phyloP scores from a whole-genome alignment of 1,140 invertebrate genomes.

The Ostrea edulis region DNA sequence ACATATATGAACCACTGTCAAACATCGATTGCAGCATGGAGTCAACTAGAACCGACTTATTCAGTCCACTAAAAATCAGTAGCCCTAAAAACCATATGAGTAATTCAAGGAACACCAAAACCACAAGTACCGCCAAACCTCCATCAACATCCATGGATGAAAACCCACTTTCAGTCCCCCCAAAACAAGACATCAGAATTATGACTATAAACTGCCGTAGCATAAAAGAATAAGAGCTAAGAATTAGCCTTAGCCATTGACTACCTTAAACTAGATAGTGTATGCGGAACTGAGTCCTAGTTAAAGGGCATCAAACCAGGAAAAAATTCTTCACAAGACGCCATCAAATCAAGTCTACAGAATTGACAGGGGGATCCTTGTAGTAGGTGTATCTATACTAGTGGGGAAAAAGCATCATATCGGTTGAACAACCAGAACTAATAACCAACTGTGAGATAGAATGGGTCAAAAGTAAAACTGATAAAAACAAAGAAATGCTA shows the following conservation, averaged over 20 bases:
- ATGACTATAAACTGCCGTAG: constrained; percentile 58
- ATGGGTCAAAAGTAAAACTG: constrained; percentile 42
- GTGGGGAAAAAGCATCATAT: constrained; percentile 25
- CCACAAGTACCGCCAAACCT: background rate
- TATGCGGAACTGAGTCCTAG: constrained; percentile 62
- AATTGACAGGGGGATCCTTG: constrained; percentile 44
- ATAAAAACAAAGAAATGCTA: constrained; percentile 6
- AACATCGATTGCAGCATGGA: background rate
- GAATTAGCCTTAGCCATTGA: constrained; percentile 48
- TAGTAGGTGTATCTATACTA: constrained; percentile 48
- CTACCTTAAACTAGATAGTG: constrained; percentile 59
- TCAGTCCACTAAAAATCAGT: background rate
- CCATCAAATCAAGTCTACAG: constrained; percentile 51
- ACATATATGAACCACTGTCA: too few species aligned
- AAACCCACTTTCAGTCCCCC: constrained; percentile 5
- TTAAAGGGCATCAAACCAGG: constrained; percentile 31
- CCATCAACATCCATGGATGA: too few species aligned
- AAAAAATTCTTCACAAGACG: constrained; percentile 2
- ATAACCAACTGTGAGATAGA: constrained; percentile 43
- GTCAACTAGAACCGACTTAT: background rate
- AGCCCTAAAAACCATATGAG: background rate
- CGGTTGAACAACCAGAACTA: constrained; percentile 18
- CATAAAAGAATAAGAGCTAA: constrained; percentile 49
- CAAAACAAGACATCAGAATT: constrained; percentile 38
- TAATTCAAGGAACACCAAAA: background rate